phyloP scores from a whole-genome alignment of 2,888 invertebrate genomes.

The Zeuzera pyrina region DNA sequence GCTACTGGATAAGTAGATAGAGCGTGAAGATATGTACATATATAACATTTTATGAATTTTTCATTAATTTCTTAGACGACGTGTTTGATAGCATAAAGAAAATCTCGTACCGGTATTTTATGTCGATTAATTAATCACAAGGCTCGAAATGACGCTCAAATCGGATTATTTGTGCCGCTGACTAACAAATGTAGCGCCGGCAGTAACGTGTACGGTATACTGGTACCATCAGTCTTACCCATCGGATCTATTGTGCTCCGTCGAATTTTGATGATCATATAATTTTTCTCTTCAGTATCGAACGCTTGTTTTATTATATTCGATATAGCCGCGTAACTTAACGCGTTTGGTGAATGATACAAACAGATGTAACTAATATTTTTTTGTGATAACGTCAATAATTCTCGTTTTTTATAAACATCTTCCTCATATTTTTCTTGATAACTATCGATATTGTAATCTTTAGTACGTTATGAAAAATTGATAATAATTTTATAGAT shows the following conservation, averaged over 20 bases:
- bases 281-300: slow-evolving; percentile 20
- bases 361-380: not conserved
- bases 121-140: slow-evolving; percentile 41
- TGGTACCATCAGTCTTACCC: slow-evolving; percentile 29
- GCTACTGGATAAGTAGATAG: too few species aligned
- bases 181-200: slow-evolving; percentile 26
- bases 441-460: too few species aligned
- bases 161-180: slow-evolving; percentile 38
- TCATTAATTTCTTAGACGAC: slow-evolving; percentile 6
- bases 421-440: slow-evolving; percentile 12
- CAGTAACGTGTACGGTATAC: slow-evolving; percentile 14
- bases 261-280: slow-evolving; percentile 19
- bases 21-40: too few species aligned
- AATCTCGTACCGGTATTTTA: slow-evolving; percentile 8
- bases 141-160: slow-evolving; percentile 32
- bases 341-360: not conserved
- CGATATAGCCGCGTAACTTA: slow-evolving; percentile 9
- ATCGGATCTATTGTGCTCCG: slow-evolving; percentile 21
- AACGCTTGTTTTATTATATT: slow-evolving; percentile 12
- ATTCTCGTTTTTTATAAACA: slow-evolving; percentile 2
- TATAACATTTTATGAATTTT: slow-evolving; percentile 21
- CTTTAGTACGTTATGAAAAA: too few species aligned
- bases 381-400: too few species aligned
- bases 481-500: too few species aligned
- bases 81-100: slow-evolving; percentile 1